Base-by-base conservation (phyloP, 2,797 vertebrate species). In the Amblyopsis hoosieri region DNA sequence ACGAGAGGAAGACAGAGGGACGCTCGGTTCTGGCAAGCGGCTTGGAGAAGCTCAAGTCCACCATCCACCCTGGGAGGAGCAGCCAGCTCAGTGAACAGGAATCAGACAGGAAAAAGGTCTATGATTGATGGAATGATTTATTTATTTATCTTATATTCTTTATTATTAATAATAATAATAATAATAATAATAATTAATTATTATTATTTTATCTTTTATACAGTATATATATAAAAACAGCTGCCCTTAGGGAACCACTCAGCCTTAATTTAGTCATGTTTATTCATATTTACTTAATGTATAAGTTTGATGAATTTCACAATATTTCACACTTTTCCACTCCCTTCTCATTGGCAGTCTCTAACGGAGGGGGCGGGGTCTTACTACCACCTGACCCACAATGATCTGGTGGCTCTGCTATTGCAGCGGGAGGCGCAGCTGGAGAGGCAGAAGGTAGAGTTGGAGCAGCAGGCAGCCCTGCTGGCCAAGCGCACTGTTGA, bases 321-420 rank as follows among this genome's bases (percentile, higher is more conserved):
- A 17, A 15, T 11, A 1, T 14, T 47, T 23, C 0, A 45, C 1
- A 37, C 0, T 31, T 10, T 54, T 3, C 55, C 37, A 17, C 3
- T 33, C 48, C 45, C 29, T 17, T 4, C n/a, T 14, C 50, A 54
- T 54, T 19, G 49, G 12, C 78, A 92, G 91, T 64, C 64, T 13
- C 64, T 85, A 66, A 87, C 91, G 2, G 96, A 95, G 79, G 93
- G 93, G 12, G 94, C 95, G 0, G 96, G 95, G 76, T 94, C 87
- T 13, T 99, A 99, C 84, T 98, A 97, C 67, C 97, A 99, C 89
- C 91, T 99, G 86, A 98, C 92, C 51, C 97, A 98, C 1, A 95
- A 92, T 0, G 96, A 99, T 70, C 94, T 99, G 88, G 94, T 99
- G 8, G 71, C 92, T 62, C 90, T 98, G 79, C 90, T 99, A 70